These are phyloP conservation scores for Scaptomyza caliginosa DNA, from an alignment of 2,888 invertebrate species.

Conservation along the genomic window DNA sequence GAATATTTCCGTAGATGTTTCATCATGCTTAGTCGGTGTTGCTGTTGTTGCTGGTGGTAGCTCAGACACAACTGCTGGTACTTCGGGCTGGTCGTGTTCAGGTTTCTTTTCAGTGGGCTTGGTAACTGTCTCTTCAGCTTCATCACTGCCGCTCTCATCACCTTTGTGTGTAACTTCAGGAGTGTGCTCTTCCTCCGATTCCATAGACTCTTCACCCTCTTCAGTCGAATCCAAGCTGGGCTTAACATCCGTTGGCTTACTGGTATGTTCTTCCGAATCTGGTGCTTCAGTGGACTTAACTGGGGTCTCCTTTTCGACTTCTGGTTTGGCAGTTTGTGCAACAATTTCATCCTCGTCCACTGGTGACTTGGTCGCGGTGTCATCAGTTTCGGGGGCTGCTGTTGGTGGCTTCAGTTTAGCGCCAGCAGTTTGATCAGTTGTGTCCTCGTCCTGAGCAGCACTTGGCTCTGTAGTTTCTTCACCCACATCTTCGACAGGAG, in stretches of 20 bases:
- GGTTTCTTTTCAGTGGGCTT: conserved; percentile 59
- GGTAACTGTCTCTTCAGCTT: conserved; percentile 43
- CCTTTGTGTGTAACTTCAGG: conserved; percentile 43
- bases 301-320: conserved; percentile 33
- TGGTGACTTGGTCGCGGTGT: conserved; percentile 36
- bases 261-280: conserved; percentile 26
- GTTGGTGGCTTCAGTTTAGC: conserved; percentile 55
- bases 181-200: conserved; percentile 75
- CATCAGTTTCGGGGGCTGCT: conserved; percentile 27
- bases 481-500: conserved; percentile 49
- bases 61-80: conserved; percentile 51
- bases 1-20: conserved; percentile 27
- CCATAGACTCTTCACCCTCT: conserved; percentile 69
- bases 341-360: conserved; percentile 37
- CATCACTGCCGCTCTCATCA: conserved; percentile 40
- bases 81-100: conserved; percentile 41
- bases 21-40: conserved; percentile 27
- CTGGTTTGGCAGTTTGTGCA: conserved; percentile 39
- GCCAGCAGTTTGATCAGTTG: conserved; percentile 38
- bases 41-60: conserved; percentile 39
- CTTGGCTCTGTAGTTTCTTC: conserved; percentile 60
- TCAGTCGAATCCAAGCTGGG: conserved; percentile 73
- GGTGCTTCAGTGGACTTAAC: conserved; percentile 37
- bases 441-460: conserved; percentile 37
- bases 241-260: conserved; percentile 36